Conservation (phyloP, 2,888 invertebrate species). For the Melieria crassipennis region DNA sequence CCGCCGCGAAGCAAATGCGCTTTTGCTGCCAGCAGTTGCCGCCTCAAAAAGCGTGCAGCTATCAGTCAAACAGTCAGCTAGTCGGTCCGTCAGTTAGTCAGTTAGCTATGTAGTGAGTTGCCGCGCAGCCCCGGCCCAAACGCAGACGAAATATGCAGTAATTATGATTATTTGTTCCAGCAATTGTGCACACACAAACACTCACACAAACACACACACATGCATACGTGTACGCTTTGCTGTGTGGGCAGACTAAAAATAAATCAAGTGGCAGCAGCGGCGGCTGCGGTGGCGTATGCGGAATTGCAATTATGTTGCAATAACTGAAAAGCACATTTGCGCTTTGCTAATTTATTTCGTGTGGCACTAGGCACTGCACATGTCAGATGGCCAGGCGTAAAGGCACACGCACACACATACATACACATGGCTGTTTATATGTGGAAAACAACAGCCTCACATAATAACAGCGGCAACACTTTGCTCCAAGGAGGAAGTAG, state of each 20-base stretch:
- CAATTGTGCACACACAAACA: conserved; percentile 2
- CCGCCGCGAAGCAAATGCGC: not conserved
- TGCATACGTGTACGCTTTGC: not conserved
- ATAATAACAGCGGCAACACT: not conserved
- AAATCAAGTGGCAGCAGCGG: conserved; percentile 14
- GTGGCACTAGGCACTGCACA: too few species aligned
- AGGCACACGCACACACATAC: not conserved
- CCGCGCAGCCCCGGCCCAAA: not conserved
- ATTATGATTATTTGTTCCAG: conserved; percentile 28
- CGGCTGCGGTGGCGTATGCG: conserved; percentile 38
- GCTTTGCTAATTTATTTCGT: not conserved
- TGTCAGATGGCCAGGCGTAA: too few species aligned
- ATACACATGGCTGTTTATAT: not conserved
- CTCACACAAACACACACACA: conserved; percentile 12
- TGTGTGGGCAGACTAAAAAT: conserved; percentile 21
- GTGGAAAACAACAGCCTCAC: not conserved
- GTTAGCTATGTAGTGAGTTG: too few species aligned
- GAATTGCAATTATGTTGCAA: conserved; percentile 40
- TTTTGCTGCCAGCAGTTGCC: too few species aligned
- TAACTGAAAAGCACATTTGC: conserved; percentile 10
- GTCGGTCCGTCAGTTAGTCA: too few species aligned
- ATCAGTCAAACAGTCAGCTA: too few species aligned
- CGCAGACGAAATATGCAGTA: conserved; percentile 18
- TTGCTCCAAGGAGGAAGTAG: too few species aligned
- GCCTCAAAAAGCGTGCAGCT: too few species aligned